Evolutionary conservation across 2,797 vertebrate species (phyloP).

Genomic region (Gadopsis marmoratus): DNA sequence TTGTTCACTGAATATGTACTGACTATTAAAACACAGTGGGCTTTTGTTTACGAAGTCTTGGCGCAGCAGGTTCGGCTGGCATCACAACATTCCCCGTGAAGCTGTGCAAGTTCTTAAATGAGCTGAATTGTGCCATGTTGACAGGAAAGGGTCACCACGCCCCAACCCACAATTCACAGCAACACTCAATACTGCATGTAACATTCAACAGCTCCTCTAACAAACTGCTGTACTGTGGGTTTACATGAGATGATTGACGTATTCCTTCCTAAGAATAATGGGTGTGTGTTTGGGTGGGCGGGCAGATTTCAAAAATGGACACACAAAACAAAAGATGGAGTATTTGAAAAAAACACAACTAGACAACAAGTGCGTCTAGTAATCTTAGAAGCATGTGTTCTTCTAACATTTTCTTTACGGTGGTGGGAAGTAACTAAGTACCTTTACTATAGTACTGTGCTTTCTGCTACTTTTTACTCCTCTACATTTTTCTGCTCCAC

Average conservation of each 20-base stretch:
- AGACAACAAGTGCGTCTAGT: not conserved
- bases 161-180: slow-evolving; percentile 56
- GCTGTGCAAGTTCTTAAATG: slow-evolving; percentile 58
- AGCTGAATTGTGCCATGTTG: slow-evolving; percentile 71
- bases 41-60: slow-evolving; percentile 76
- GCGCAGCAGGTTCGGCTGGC: slow-evolving; percentile 59
- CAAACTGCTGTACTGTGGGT: slow-evolving; percentile 15
- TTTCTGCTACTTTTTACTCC: not conserved
- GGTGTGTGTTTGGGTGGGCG: not conserved
- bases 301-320: slow-evolving; percentile 1
- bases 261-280: slow-evolving; percentile 10
- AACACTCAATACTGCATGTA: slow-evolving; percentile 29
- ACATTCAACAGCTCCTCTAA: slow-evolving; percentile 21
- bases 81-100: slow-evolving; percentile 57
- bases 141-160: slow-evolving; percentile 57
- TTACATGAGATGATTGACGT: slow-evolving; percentile 27
- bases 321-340: not conserved
- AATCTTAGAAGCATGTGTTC: not conserved
- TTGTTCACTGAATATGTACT: slow-evolving; percentile 47
- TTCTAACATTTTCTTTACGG: not conserved
- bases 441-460: not conserved
- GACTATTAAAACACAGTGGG: slow-evolving; percentile 65
- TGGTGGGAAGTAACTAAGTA: not conserved
- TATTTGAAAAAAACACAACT: too few relatives aligned
- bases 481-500: not conserved